A percentile compares a stretch with the other conserved stretches of the same genome.
These are phyloP conservation scores for Masticophis lateralis DNA, from an alignment of 2,797 vertebrate genomes.

Conservation along the genomic window DNA sequence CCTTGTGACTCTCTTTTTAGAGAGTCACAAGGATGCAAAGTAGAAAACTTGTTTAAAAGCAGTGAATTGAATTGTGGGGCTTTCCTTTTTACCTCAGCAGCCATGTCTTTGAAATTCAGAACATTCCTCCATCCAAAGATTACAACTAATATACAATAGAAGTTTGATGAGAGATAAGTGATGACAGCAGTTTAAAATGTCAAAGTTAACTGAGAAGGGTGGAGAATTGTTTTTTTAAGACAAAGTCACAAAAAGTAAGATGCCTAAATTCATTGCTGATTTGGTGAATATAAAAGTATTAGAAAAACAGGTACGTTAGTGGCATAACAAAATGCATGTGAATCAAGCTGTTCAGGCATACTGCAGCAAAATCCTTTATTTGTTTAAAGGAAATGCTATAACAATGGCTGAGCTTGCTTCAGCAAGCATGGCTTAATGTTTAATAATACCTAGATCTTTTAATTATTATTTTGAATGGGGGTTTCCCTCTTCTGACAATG, in stretches of 20 bases:
- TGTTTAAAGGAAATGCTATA: slow-evolving; percentile 58
- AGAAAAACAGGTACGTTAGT: slow-evolving; percentile 42
- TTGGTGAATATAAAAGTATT: slow-evolving; percentile 36
- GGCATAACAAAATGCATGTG: slow-evolving; percentile 35
- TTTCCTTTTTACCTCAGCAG: slow-evolving; percentile 10
- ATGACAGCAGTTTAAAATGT: slow-evolving; percentile 55
- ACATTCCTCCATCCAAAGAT: slow-evolving; percentile 39
- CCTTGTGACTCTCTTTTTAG: too few species aligned
- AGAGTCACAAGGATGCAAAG: not conserved
- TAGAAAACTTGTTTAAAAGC: not conserved
- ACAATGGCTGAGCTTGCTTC: slow-evolving; percentile 65
- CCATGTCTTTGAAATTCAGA: slow-evolving; percentile 48
- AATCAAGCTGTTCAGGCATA: slow-evolving; percentile 36
- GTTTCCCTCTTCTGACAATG: slow-evolving; percentile 54
- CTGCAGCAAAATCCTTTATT: slow-evolving; percentile 49
- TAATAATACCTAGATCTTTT: slow-evolving; percentile 23
- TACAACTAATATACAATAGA: slow-evolving; percentile 29
- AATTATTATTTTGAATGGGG: slow-evolving; percentile 51
- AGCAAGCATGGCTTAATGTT: slow-evolving; percentile 54
- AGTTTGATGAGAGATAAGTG: slow-evolving; percentile 55
- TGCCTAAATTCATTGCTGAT: slow-evolving; percentile 29
- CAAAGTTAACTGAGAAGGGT: slow-evolving; percentile 52
- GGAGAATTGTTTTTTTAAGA: slow-evolving; percentile 56
- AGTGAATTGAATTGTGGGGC: not conserved
- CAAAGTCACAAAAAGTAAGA: slow-evolving; percentile 55